Percentiles rank a stretch among this genome's conserved stretches.
Evolutionary conservation across 2,888 invertebrate species (phyloP).

Genomic region (Furcula furcula): DNA sequence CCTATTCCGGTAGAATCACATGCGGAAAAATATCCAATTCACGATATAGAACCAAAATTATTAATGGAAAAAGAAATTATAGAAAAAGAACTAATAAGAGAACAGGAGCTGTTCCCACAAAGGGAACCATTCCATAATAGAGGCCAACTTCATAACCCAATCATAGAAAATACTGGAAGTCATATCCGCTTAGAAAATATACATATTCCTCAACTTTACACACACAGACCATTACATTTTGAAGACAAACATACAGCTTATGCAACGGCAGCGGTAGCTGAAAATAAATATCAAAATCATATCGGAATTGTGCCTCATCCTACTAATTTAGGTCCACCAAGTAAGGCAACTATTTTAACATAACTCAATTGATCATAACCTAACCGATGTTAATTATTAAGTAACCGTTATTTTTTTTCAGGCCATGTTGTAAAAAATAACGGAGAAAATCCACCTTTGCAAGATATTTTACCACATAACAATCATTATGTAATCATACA

Average conservation of each 20-base stretch:
- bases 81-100: background rate
- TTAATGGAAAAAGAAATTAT: background rate
- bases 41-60: background rate
- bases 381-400: no score
- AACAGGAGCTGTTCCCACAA: background rate
- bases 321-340: background rate
- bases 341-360: no score
- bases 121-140: background rate
- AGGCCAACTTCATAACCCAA: slow-evolving; percentile 6
- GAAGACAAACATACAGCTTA: slow-evolving; percentile 4
- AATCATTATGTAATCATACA: slow-evolving; percentile 44
- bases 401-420: no score
- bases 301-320: background rate
- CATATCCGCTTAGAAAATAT: no score
- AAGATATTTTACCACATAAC: slow-evolving; percentile 18
- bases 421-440: slow-evolving; percentile 3
- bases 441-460: slow-evolving; percentile 8
- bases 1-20: background rate
- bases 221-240: background rate
- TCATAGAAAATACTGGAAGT: slow-evolving; percentile 1
- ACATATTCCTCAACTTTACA: no score
- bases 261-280: background rate
- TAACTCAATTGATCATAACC: no score
- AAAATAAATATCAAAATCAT: background rate
- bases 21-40: background rate